These are phyloP conservation scores for Elgaria multicarinata DNA, from an alignment of 2,113 vertebrate genomes.

Conservation along the genomic window DNA sequence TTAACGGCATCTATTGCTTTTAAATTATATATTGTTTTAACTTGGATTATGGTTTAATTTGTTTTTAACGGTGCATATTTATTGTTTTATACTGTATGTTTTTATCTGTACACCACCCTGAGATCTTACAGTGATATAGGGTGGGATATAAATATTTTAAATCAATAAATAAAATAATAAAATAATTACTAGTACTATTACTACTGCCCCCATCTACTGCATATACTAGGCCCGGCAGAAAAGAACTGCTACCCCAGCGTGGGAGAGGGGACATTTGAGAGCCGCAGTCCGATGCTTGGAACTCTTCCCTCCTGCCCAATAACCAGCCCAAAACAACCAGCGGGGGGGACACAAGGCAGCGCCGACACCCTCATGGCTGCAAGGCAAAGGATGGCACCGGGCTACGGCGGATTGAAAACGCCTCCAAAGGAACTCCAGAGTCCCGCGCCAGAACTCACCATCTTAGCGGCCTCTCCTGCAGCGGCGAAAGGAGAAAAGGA, in stretches of 20 bases:
- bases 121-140: no score
- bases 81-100: no score
- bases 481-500: slow-evolving; percentile 77
- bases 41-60: no score
- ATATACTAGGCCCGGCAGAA: accelerated
- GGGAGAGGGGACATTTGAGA: accelerated
- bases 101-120: no score
- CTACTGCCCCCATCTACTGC: no score
- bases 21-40: no score
- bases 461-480: slow-evolving; percentile 66
- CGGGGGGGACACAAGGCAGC: accelerated
- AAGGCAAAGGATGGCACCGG: slow-evolving; percentile 67
- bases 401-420: slow-evolving; percentile 67
- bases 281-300: accelerated
- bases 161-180: no score
- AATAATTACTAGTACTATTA: no score
- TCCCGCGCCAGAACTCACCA: slow-evolving; percentile 74
- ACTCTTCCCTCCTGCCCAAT: accelerated
- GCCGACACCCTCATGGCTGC: accelerated
- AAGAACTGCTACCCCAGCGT: accelerated
- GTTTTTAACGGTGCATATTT: no score
- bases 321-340: accelerated
- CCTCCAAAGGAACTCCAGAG: accelerated
- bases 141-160: no score
- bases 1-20: no score